A percentile compares a stretch with the other conserved stretches of the same genome.
These are phyloP conservation scores for Melanerpes aurifrons DNA, from an alignment of 2,113 vertebrate genomes.

Conservation along the genomic window DNA sequence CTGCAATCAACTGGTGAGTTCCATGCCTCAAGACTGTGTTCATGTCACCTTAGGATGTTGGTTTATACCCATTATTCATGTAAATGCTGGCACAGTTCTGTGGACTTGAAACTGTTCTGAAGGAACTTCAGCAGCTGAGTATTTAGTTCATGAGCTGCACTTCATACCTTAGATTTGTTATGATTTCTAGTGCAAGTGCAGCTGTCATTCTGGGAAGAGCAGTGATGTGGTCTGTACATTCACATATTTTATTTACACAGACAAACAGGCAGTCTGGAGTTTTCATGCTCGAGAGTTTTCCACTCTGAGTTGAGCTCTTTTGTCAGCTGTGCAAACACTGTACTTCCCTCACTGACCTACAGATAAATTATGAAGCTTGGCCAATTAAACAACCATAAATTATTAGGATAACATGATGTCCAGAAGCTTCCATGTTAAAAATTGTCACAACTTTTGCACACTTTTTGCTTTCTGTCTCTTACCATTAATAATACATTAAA, in stretches of 20 bases:
- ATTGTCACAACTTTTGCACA: not conserved
- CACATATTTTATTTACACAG: not conserved
- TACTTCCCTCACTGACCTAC: not conserved
- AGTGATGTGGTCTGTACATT: not conserved
- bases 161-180: not conserved
- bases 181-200: not conserved
- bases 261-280: accelerated
- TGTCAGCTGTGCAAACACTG: not conserved
- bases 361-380: not conserved
- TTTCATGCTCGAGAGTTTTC: not conserved
- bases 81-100: not conserved
- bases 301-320: not conserved
- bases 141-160: not conserved
- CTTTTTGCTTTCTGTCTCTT: not conserved
- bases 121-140: conserved; percentile 23
- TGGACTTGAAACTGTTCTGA: not conserved
- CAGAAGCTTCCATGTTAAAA: not conserved
- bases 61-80: not conserved
- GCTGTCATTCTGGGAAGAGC: not conserved
- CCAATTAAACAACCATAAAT: not conserved
- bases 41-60: not conserved
- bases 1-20: conserved; percentile 96
- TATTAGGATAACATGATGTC: not conserved
- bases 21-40: accelerated
- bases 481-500: not conserved